Percentiles rank a stretch among this genome's conserved stretches.
phyloP scores from a whole-genome alignment of 2,888 invertebrate species.

The Nemoura dubitans region DNA sequence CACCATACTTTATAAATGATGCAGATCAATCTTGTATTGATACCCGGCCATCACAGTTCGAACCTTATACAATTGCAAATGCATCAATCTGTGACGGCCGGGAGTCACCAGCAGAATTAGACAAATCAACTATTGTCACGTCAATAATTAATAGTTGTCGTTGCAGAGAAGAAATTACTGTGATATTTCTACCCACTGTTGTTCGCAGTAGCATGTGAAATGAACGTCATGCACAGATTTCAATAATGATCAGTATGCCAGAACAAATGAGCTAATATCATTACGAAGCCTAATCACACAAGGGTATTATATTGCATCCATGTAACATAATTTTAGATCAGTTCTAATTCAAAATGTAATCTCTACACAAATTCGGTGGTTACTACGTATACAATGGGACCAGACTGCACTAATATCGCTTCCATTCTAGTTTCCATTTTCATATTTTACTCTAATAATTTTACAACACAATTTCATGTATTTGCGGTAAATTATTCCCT shows the following conservation, averaged over 20 bases:
- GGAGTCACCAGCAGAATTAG: not conserved
- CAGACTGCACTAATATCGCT: slow-evolving; percentile 2
- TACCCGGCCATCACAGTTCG: not conserved
- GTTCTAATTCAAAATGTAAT: not conserved
- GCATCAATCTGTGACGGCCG: not conserved
- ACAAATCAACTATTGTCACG: slow-evolving; percentile 7
- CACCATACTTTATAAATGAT: not conserved
- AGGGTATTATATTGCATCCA: not conserved
- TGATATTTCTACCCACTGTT: not conserved
- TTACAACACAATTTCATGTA: slow-evolving; percentile 4
- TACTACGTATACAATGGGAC: not conserved
- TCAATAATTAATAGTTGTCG: not conserved
- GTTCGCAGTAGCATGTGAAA: not conserved
- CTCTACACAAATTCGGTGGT: not conserved
- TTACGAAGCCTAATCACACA: not conserved
- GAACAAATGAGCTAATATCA: not conserved
- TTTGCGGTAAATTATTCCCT: slow-evolving; percentile 7
- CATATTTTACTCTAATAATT: slow-evolving; percentile 1
- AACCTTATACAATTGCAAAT: not conserved
- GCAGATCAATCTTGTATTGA: not conserved
- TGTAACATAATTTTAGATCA: not conserved
- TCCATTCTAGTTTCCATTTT: slow-evolving; percentile 7
- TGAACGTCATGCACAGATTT: not conserved
- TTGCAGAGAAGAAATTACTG: not conserved
- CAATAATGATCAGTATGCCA: not conserved